phyloP scores from a whole-genome alignment of 2,113 vertebrate genomes.

The Sclerurus mexicanus region DNA sequence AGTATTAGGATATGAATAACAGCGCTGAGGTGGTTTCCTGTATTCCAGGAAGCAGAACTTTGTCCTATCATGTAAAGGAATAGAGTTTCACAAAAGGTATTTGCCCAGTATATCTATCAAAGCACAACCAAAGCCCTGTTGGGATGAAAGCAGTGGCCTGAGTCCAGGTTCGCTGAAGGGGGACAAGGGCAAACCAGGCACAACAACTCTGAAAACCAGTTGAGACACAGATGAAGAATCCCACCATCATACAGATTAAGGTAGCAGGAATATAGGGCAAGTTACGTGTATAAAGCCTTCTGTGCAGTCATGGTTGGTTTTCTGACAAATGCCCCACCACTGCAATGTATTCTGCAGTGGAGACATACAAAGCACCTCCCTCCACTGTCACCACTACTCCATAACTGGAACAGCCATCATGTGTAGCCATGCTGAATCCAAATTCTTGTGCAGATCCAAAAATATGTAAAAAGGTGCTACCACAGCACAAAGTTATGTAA shows the following conservation, averaged over 20 bases:
- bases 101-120: background rate
- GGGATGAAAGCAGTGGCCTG: background rate
- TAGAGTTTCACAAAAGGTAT: background rate
- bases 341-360: background rate
- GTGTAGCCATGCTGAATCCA: background rate
- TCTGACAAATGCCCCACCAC: background rate
- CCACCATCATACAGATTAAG: background rate
- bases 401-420: background rate
- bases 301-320: background rate
- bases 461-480: background rate
- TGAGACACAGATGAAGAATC: background rate
- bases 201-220: background rate
- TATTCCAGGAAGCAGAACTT: background rate
- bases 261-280: background rate
- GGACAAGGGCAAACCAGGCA: background rate
- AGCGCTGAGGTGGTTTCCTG: background rate
- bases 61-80: background rate
- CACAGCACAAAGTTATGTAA: background rate
- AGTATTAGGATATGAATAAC: background rate
- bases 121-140: background rate
- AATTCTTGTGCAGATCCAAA: background rate
- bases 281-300: background rate
- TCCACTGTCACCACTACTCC: background rate
- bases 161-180: background rate
- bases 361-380: background rate